Conservation (phyloP, 2,888 invertebrate genomes). For the Spicauda simplicius region DNA sequence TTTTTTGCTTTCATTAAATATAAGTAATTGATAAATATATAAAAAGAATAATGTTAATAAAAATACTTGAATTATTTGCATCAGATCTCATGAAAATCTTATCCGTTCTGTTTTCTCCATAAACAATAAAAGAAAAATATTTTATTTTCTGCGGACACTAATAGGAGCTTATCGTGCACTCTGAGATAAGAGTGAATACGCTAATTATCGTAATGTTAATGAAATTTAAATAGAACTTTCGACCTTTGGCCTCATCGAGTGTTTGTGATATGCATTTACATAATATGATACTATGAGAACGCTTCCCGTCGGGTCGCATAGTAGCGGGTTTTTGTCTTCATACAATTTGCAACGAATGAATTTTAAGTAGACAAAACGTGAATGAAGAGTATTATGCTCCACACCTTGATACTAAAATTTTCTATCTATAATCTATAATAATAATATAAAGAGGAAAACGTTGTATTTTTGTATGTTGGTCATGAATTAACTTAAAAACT, state of each 20-base stretch:
- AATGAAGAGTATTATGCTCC: neutral
- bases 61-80: no score
- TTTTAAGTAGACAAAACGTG: neutral
- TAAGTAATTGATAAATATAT: no score
- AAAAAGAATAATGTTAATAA: no score
- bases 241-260: constrained; percentile 49
- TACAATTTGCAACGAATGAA: constrained; percentile 1
- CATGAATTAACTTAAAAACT: no score
- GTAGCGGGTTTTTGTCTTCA: neutral
- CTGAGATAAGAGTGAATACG: constrained; percentile 20
- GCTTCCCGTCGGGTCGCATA: neutral
- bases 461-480: no score
- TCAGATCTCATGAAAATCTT: no score
- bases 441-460: no score
- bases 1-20: no score
- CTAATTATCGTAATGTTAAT: constrained; percentile 48
- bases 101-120: neutral
- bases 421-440: no score
- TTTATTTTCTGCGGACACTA: neutral
- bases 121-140: neutral
- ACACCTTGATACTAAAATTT: neutral
- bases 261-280: constrained; percentile 39
- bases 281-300: constrained; percentile 23
- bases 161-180: constrained; percentile 1
- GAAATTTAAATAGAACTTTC: constrained; percentile 54